A percentile compares a stretch with the other conserved stretches of the same genome.
These are phyloP conservation scores for Mesembrinibis cayennensis DNA, from an alignment of 2,113 vertebrate genomes.

Conservation along the genomic window DNA sequence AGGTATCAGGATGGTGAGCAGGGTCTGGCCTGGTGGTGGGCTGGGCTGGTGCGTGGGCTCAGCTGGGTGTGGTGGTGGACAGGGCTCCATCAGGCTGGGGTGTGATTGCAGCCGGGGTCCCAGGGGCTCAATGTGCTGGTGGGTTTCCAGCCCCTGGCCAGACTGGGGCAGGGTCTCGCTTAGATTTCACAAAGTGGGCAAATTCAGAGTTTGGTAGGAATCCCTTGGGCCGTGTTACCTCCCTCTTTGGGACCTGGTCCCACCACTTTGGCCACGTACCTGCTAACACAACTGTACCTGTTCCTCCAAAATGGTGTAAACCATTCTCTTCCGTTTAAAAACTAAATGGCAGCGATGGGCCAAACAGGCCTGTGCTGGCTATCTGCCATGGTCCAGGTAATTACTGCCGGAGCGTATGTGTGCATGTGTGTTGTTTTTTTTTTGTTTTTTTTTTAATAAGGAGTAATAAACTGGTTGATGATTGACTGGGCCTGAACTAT, in stretches of 20 bases:
- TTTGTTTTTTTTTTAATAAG: conserved; percentile 49
- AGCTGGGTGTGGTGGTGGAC: neutral
- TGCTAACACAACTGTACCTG: neutral
- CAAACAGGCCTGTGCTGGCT: neutral
- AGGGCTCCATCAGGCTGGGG: neutral
- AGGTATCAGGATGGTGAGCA: neutral
- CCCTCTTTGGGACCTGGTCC: neutral
- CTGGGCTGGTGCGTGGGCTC: neutral
- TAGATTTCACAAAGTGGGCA: neutral
- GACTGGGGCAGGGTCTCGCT: neutral
- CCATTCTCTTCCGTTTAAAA: neutral
- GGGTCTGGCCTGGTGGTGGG: neutral
- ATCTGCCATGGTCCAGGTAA: neutral
- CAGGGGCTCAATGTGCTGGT: fast-evolving
- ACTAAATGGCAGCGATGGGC: neutral
- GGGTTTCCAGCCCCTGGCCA: neutral
- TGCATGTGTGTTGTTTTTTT: neutral
- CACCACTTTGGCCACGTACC: neutral
- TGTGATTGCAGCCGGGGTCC: neutral
- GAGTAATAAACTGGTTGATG: conserved; percentile 58
- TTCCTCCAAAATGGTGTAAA: neutral
- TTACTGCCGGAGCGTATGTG: neutral
- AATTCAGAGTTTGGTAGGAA: neutral
- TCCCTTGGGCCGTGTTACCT: neutral
- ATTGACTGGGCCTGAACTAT: conserved; percentile 57